Conservation (phyloP, 92 coral and sea anemone species). For the Ricordea florida region DNA sequence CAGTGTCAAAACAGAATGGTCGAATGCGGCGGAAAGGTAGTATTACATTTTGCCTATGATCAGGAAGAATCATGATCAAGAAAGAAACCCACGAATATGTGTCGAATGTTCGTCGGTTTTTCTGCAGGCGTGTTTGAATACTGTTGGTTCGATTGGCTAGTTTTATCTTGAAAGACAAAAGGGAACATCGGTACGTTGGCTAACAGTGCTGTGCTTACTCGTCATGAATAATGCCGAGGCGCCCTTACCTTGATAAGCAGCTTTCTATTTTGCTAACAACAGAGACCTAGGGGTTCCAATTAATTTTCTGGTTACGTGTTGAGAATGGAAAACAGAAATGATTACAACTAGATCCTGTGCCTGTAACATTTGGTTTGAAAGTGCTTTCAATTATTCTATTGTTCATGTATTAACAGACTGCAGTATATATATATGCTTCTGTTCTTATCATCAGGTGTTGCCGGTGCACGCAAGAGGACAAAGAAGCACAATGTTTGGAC, state of each 20-base stretch:
- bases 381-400: neutral
- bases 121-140: too few relatives aligned
- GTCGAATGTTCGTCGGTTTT: too few relatives aligned
- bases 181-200: neutral
- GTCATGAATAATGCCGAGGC: too few relatives aligned
- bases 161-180: too few relatives aligned
- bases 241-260: neutral
- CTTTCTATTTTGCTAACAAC: neutral
- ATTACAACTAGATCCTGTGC: constrained; percentile 5
- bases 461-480: constrained; percentile 5
- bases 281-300: neutral
- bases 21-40: too few relatives aligned
- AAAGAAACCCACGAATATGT: too few relatives aligned
- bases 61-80: too few relatives aligned
- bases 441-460: constrained; percentile 4
- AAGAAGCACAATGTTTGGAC: constrained; percentile 44
- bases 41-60: too few relatives aligned
- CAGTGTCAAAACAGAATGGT: too few relatives aligned
- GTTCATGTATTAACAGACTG: neutral
- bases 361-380: constrained; percentile 1
- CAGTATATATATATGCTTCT: neutral
- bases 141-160: too few relatives aligned
- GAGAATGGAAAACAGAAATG: constrained; percentile 1
- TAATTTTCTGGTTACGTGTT: constrained; percentile 9
- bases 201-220: neutral